A percentile compares a stretch with the other conserved stretches of the same genome.
These are phyloP conservation scores for Pygocentrus nattereri DNA, from an alignment of 2,797 vertebrate genomes.

Conservation along the genomic window DNA sequence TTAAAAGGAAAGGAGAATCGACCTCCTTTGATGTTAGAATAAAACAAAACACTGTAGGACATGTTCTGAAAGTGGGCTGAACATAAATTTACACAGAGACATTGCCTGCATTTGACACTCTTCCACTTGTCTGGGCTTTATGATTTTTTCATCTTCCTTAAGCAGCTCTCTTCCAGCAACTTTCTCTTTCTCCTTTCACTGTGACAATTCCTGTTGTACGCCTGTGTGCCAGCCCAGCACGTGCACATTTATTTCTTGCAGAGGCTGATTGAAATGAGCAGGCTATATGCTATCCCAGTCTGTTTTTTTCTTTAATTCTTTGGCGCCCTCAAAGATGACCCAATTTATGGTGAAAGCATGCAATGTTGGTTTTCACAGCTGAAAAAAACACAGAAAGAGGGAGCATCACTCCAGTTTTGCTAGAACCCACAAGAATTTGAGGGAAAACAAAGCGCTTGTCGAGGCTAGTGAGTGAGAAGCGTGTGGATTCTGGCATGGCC, in stretches of 20 bases:
- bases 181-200: slow-evolving; percentile 8
- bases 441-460: slow-evolving; percentile 80
- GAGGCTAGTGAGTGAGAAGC: slow-evolving; percentile 73
- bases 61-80: slow-evolving; percentile 50
- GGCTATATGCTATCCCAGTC: background rate
- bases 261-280: background rate
- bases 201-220: background rate
- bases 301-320: slow-evolving; percentile 21
- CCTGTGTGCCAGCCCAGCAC: slow-evolving; percentile 13
- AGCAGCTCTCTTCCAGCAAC: slow-evolving; percentile 15
- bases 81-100: slow-evolving; percentile 55
- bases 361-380: slow-evolving; percentile 42
- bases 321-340: slow-evolving; percentile 25
- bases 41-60: slow-evolving; percentile 57
- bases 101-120: slow-evolving; percentile 27
- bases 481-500: slow-evolving; percentile 87
- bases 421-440: slow-evolving; percentile 78
- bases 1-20: slow-evolving; percentile 55
- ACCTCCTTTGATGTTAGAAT: slow-evolving; percentile 59
- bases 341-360: slow-evolving; percentile 35
- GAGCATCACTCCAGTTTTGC: slow-evolving; percentile 59
- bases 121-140: slow-evolving; percentile 31
- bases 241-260: slow-evolving; percentile 19
- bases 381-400: slow-evolving; percentile 52
- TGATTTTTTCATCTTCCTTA: slow-evolving; percentile 5